Evolutionary conservation across 2,888 invertebrate genomes (phyloP), one percentile per base, ranked within the genome.

Genomic region (Napeogenes inachia): DNA sequence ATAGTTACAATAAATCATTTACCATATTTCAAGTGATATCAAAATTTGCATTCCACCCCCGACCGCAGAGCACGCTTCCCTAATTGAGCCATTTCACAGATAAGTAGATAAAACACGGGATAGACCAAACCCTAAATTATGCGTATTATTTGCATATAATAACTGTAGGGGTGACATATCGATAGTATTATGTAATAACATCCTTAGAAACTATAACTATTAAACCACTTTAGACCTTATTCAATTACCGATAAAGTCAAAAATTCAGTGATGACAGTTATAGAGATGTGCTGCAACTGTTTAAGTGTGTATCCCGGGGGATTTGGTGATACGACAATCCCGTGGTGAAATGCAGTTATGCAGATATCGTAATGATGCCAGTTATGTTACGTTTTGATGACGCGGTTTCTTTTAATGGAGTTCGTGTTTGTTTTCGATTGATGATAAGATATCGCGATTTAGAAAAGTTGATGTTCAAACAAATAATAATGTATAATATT

Each of bases 61-160:
- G 66, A 66, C 71, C 69, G 68, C 70, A 73, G 76, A 71, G 74
- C 82, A 79, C 80, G 82, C 81, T 76, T 80, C 73, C 68, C 85
- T 89, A 89, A 90, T 90, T 89, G 90, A 89, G 84, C 89, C 82
- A 87, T 89, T 88, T 84, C 84, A 87, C 83, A 89, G 89, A 89
- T 89, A 89, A 89, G 87, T 84, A 87, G 89, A 90, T 90, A 90
- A 85, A 89, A 88, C 89, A 88, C 87, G 88, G 77, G 80, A 80
- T 76, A 75, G 78, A 78, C 77, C 76, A 78, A 75, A 78, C 86
- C 84, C 87, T 79, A 85, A 85, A 87, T 89, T 89, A 89, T 89
- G 80, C 87, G 80, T 80, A 82, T 84, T 86, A 89, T 90, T 90
- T 90, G 89, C 89, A 90, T 90, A 84, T 85, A 85, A 87, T 89